Percentiles rank a stretch among this genome's conserved stretches.
Conservation (phyloP, 2,797 vertebrate genomes). For the Chloroceryle inda region DNA sequence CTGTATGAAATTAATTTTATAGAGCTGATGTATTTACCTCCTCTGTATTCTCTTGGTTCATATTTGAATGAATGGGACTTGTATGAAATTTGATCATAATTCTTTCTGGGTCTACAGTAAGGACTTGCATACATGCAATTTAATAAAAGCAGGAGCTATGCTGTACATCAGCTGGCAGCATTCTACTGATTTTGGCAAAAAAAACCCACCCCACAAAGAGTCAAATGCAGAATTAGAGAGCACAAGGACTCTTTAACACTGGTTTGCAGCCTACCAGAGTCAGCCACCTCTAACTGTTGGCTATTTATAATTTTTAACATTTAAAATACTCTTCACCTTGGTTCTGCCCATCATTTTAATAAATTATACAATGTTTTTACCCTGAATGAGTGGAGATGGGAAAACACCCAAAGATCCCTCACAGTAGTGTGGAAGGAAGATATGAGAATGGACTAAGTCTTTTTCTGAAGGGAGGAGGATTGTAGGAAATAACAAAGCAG, state of each 20-base stretch:
- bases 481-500: not conserved
- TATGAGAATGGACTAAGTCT: not conserved
- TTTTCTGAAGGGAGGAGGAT: not conserved
- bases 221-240: not conserved
- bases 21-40: not conserved
- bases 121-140: not conserved
- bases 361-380: not conserved
- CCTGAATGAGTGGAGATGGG: not conserved
- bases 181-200: not conserved
- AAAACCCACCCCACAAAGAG: not conserved
- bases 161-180: not conserved
- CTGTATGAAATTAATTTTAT: not conserved
- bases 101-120: not conserved
- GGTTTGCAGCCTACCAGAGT: not conserved
- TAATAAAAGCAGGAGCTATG: not conserved
- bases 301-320: not conserved
- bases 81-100: not conserved
- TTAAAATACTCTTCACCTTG: not conserved
- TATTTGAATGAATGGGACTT: not conserved
- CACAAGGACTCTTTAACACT: not conserved
- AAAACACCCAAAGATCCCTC: not conserved
- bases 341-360: not conserved
- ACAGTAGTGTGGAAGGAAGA: not conserved
- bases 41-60: not conserved
- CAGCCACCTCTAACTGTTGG: not conserved